A percentile compares a stretch with the other conserved stretches of the same genome.
Conservation (phyloP, 2,888 invertebrate genomes). For the Hirtodrosophila trivittata region DNA sequence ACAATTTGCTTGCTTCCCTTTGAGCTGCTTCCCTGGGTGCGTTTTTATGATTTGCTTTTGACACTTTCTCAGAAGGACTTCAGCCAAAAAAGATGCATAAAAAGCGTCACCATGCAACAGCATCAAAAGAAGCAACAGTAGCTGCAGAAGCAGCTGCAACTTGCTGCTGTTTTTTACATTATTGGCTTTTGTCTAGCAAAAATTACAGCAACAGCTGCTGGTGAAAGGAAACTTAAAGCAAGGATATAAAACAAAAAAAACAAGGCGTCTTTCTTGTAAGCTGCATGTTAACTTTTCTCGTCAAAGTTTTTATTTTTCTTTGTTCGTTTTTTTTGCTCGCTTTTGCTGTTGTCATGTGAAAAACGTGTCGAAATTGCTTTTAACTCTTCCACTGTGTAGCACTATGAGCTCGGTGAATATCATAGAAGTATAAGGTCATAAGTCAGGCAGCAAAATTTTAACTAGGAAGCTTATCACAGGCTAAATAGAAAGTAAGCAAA, state of each 20-base stretch:
- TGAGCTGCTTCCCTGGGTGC: conserved; percentile 19
- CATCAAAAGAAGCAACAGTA: conserved; percentile 10
- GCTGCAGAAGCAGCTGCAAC: conserved; percentile 40
- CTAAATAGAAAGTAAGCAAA: conserved; percentile 4
- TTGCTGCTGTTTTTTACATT: conserved; percentile 37
- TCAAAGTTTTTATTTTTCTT: conserved; percentile 26
- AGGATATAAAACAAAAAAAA: conserved; percentile 16
- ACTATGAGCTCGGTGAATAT: conserved; percentile 11
- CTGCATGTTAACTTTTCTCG: conserved; percentile 52
- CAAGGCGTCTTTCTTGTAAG: conserved; percentile 34
- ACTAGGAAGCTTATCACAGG: conserved; percentile 1
- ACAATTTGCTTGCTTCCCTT: conserved; percentile 38
- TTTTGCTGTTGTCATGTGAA: conserved; percentile 20
- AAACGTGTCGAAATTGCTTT: conserved; percentile 43
- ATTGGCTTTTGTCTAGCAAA: conserved; percentile 42
- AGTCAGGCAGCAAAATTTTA: conserved; percentile 2
- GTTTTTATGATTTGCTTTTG: conserved; percentile 38
- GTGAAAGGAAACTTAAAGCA: conserved; percentile 12
- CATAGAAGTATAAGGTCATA: conserved; percentile 22
- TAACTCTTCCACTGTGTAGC: conserved; percentile 12
- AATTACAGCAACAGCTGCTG: conserved; percentile 18
- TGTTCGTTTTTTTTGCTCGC: background rate
- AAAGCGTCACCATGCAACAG: conserved; percentile 10
- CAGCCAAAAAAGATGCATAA: conserved; percentile 13
- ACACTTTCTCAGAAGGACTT: conserved; percentile 25